phyloP scores from a whole-genome alignment of 2,797 vertebrate species.

The Prionace glauca region DNA sequence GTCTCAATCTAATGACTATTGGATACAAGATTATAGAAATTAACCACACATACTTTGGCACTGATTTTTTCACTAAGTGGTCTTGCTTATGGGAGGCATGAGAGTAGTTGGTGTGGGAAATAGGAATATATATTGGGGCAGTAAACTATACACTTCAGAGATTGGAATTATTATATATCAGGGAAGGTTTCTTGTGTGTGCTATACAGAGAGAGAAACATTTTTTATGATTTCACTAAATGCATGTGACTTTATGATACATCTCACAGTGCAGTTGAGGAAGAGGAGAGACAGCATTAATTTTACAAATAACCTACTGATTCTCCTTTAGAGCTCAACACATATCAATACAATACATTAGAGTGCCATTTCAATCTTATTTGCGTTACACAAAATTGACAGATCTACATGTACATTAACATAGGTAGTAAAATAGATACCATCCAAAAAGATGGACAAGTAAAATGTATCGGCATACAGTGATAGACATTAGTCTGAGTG shows the following conservation, averaged over 20 bases:
- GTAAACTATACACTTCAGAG: background rate
- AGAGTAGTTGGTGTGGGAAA: background rate
- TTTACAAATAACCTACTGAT: background rate
- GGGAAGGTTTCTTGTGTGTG: background rate
- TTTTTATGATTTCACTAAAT: background rate
- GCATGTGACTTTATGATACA: background rate
- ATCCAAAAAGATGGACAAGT: background rate
- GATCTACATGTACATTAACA: background rate
- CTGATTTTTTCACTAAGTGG: background rate
- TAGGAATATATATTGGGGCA: background rate
- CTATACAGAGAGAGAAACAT: background rate
- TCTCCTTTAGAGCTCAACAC: background rate
- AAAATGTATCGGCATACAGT: background rate
- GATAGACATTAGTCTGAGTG: background rate
- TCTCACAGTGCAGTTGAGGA: background rate
- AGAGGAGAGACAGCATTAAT: background rate
- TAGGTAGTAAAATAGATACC: background rate
- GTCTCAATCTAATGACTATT: background rate
- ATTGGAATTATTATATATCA: background rate
- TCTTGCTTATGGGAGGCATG: background rate
- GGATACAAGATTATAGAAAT: background rate
- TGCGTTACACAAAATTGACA: background rate
- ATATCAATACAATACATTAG: background rate
- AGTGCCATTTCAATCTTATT: background rate
- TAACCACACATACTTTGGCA: background rate